A percentile compares a stretch with the other conserved stretches of the same genome.
phyloP scores from a whole-genome alignment of 2,797 vertebrate genomes.

The Myotis vivesi region DNA sequence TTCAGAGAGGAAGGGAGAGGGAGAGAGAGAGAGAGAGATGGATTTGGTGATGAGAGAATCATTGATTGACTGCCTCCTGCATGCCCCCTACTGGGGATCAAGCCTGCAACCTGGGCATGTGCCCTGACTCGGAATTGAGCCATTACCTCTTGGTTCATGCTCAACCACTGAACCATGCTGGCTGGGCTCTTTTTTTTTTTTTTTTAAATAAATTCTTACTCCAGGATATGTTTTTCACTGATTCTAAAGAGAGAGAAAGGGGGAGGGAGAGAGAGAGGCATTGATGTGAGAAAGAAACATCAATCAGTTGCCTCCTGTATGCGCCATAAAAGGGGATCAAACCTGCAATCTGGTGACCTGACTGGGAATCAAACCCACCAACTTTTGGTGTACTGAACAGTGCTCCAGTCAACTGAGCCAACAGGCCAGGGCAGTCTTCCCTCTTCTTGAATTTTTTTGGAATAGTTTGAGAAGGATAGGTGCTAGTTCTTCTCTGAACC shows the following conservation, averaged over 20 bases:
- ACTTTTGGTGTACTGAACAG: not conserved
- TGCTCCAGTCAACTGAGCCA: not conserved
- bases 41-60: not conserved
- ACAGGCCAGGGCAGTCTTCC: not conserved
- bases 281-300: not conserved
- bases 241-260: not conserved
- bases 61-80: not conserved
- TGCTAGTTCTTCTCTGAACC: not conserved
- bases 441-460: not conserved
- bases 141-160: not conserved
- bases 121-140: not conserved
- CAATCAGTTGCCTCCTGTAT: not conserved
- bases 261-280: not conserved
- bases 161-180: not conserved
- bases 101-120: not conserved
- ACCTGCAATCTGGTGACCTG: not conserved
- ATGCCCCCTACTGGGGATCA: not conserved
- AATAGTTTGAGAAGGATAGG: not conserved
- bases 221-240: not conserved
- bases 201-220: not conserved
- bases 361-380: not conserved
- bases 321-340: not conserved
- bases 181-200: not conserved
- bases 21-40: not conserved
- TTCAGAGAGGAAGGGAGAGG: not conserved